Evolutionary conservation across 2,797 vertebrate genomes (phyloP), one percentile per base, ranked within the genome.

Genomic region (Pygocentrus nattereri): DNA sequence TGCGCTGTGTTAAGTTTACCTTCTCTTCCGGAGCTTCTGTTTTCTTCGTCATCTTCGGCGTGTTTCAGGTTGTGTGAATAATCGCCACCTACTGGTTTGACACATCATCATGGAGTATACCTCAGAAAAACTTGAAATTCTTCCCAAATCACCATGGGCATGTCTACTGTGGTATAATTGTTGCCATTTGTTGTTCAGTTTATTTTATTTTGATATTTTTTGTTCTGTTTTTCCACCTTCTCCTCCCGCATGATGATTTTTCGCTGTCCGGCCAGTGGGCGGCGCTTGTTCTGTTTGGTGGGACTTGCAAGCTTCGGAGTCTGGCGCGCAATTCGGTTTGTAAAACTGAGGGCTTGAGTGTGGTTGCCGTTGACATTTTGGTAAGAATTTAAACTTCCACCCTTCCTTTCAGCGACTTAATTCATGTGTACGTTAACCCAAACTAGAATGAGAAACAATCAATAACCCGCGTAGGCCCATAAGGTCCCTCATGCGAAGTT

Each of bases 11-110:
- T 91, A 94, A 95, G 93, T 94, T 84, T 87, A 88, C 91, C 90
- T 92, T 89, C 92, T 93, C 93, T 94, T 95, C 95, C 95, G 95
- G 93, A 80, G 90, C 84, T 47, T 27, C 6, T 2, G 50, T 71
- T 56, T 70, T 74, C 74, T 82, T 82, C 80, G 18, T 59, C 23
- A 1, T 38, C 23, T 5, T 75, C 41, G 19, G 18, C 2, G 16
- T 13, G 18, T 1, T 41, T 1, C 27, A 15, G 31, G 5, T 21
- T 25, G 21, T 10, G 7, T 13, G 41, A 67, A 30, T 41, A 1
- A 44, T 41, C 79, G 79, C 82, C 85, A 73, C 68, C 73, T 82
- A 18, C 2, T 25, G 82, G 76, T 27, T 8, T 27, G 52, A 78
- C 12, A 27, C 5, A 15, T 1, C 62, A n/a, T 38, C 12, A 18